Conservation (phyloP, 2,113 vertebrate species). For the Mola mola region DNA sequence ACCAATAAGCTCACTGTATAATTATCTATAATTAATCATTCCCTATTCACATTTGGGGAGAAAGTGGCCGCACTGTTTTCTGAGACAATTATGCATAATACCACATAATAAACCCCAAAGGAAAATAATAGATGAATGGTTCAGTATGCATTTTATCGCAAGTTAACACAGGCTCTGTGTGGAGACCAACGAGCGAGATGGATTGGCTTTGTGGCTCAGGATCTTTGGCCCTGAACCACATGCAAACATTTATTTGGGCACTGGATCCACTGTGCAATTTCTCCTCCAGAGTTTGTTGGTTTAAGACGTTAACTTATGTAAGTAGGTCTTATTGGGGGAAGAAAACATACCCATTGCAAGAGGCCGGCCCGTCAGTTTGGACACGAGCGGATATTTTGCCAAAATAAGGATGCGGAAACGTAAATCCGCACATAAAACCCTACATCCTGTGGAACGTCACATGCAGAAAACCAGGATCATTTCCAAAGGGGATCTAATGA, state of each 20-base stretch:
- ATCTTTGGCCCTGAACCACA: conserved; percentile 70
- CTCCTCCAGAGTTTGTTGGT: conserved; percentile 61
- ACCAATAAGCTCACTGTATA: conserved; percentile 20
- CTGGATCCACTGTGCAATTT: conserved; percentile 59
- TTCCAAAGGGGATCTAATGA: background rate
- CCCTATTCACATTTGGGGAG: conserved; percentile 1
- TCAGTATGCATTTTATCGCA: conserved; percentile 42
- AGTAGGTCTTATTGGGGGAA: conserved; percentile 59
- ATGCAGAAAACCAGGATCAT: background rate
- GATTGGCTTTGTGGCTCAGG: conserved; percentile 62
- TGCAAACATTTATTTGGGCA: conserved; percentile 80
- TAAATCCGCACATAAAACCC: conserved; percentile 33
- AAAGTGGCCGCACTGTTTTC: conserved; percentile 30
- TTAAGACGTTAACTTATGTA: conserved; percentile 70
- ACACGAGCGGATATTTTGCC: conserved; percentile 43
- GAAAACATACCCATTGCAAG: conserved; percentile 27
- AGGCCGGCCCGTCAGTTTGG: conserved; percentile 36
- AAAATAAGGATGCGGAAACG: conserved; percentile 48
- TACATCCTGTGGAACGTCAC: conserved; percentile 2
- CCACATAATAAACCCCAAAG: conserved; percentile 26
- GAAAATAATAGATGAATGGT: conserved; percentile 51
- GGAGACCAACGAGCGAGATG: conserved; percentile 23
- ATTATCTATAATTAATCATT: background rate
- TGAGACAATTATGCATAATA: conserved; percentile 25
- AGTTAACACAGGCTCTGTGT: conserved; percentile 54